Evolutionary conservation across 2,797 vertebrate genomes (phyloP).

Genomic region (Poeciliopsis paucimaculata): DNA sequence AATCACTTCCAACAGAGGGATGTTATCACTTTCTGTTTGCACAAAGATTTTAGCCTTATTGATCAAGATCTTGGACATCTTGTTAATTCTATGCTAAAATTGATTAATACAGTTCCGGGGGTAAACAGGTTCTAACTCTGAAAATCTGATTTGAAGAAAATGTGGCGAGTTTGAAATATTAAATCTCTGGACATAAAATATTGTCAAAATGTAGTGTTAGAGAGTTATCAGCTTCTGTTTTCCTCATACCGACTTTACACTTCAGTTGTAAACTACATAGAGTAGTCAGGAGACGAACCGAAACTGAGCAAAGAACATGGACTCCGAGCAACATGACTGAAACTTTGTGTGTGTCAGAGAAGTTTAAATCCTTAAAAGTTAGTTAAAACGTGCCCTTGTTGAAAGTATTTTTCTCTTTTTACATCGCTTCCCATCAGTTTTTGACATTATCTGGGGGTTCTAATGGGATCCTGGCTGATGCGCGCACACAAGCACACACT

Average conservation of each 20-base stretch:
- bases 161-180: slow-evolving; percentile 50
- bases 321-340: slow-evolving; percentile 26
- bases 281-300: slow-evolving; percentile 51
- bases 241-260: slow-evolving; percentile 57
- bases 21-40: background rate
- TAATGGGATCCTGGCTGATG: slow-evolving; percentile 58
- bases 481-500: slow-evolving; percentile 17
- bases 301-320: slow-evolving; percentile 33
- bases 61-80: background rate
- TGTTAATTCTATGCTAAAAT: background rate
- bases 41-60: background rate
- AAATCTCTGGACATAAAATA: slow-evolving; percentile 42
- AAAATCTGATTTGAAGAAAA: slow-evolving; percentile 58
- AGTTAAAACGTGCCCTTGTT: slow-evolving; percentile 45
- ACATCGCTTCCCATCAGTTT: slow-evolving; percentile 49
- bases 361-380: slow-evolving; percentile 59
- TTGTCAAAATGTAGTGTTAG: slow-evolving; percentile 41
- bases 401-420: slow-evolving; percentile 23
- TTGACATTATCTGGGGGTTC: slow-evolving; percentile 68
- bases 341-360: slow-evolving; percentile 47
- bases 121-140: background rate
- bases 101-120: background rate
- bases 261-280: slow-evolving; percentile 56
- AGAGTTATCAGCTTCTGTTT: slow-evolving; percentile 46
- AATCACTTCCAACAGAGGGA: background rate